phyloP scores from a whole-genome alignment of 2,113 vertebrate genomes.

The Ictalurus furcatus region DNA sequence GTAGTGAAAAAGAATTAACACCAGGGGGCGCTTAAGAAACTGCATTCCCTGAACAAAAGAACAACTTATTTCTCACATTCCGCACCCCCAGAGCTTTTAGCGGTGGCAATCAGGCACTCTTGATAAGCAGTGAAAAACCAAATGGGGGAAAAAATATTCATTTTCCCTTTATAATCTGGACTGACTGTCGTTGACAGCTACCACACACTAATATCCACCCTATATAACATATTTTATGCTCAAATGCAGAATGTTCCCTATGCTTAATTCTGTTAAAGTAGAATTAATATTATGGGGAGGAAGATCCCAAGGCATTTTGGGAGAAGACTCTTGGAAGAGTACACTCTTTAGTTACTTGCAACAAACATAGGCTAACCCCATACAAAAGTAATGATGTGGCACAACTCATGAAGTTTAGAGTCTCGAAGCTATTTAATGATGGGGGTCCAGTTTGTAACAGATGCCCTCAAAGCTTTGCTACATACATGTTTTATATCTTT shows the following conservation, averaged over 20 bases:
- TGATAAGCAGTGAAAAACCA: not conserved
- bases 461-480: not conserved
- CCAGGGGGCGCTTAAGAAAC: conserved; percentile 17
- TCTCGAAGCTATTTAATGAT: not conserved
- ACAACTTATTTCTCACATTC: not conserved
- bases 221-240: not conserved
- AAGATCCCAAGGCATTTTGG: not conserved
- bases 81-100: not conserved
- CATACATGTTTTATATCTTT: not conserved
- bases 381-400: not conserved
- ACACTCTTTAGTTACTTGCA: not conserved
- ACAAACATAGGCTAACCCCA: not conserved
- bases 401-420: not conserved
- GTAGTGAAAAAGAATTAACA: not conserved
- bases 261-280: not conserved
- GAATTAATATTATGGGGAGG: not conserved
- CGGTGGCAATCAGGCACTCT: not conserved
- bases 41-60: not conserved
- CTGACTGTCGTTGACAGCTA: not conserved
- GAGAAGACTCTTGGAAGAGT: not conserved
- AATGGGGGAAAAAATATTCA: not conserved
- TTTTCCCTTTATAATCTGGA: not conserved
- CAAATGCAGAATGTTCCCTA: not conserved
- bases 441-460: not conserved
- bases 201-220: not conserved